Evolutionary conservation across 1,140 invertebrate species (phyloP), one percentile per base, ranked within the genome.

Genomic region (Euura lappo): DNA sequence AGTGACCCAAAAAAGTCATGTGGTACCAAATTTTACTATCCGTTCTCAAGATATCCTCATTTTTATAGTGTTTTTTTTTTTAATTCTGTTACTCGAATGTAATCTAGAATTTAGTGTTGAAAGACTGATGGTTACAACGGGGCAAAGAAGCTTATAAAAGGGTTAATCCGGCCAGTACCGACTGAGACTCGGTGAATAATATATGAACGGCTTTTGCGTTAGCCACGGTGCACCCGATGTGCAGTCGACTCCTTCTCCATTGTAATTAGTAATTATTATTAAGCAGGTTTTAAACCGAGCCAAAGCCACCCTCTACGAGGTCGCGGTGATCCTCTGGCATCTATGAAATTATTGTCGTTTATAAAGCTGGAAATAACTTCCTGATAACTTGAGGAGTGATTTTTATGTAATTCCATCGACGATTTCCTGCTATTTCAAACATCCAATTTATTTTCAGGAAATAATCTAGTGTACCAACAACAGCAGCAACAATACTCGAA

Each of bases 381-480:
- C 28, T 28, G 28, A 28, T 28, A 28, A 28, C 28, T 28, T 28
- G 28, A 28, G 28, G 28, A 28, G 28, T 28, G 28, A 28, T 28
- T 28, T 28, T 28, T 28, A 28, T 28, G 28, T 28, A 28, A 28
- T 28, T 28, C 28, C 28, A 28, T 28, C 28, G 28, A 28, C 28
- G 28, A 28, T 60, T 60, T 60, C 1, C 3, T 60, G 6, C 8
- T 6, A n/a, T 60, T 6, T n/a, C 51, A 3, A 60, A 11, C 51
- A 11, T 60, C 51, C 13, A 10, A 64, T 64, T 47, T 68, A 60
- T 13, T 76, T 79, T 13, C 74, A 84, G 83, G 66, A 6, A 79
- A 72, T 60, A 76, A 67, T 42, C 45, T 83, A 45, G 74, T 83
- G 3, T 84, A 84, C 51, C 76, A 79, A 47, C 79, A 80, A 44